These are phyloP conservation scores for Aulostomus chinensis DNA, from an alignment of 2,797 vertebrate species.

Conservation along the genomic window DNA sequence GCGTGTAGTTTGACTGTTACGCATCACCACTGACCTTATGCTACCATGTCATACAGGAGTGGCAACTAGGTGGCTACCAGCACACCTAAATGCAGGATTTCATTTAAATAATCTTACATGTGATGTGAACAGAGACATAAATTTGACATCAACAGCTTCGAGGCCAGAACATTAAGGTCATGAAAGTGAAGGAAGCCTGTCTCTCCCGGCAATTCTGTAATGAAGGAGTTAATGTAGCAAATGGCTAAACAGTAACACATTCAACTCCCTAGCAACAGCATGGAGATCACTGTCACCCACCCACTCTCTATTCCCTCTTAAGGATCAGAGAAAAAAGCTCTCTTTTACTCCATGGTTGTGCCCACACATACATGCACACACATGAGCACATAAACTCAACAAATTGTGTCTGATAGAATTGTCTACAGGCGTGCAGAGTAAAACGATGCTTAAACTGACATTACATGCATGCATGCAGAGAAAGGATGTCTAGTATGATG, in stretches of 20 bases:
- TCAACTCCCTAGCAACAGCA: conserved; percentile 45
- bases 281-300: conserved; percentile 29
- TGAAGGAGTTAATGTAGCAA: conserved; percentile 29
- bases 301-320: conserved; percentile 31
- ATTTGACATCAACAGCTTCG: neutral
- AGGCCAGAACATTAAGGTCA: conserved; percentile 9
- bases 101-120: too few species aligned
- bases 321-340: conserved; percentile 27
- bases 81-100: too few species aligned
- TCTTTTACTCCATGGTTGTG: conserved; percentile 12
- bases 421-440: too few species aligned
- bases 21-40: too few species aligned
- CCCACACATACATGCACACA: conserved; percentile 13
- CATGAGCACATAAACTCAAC: too few species aligned
- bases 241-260: conserved; percentile 28
- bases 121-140: neutral
- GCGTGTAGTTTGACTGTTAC: too few species aligned
- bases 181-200: neutral
- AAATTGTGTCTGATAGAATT: too few species aligned
- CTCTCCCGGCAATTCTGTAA: neutral
- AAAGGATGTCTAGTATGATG: too few species aligned
- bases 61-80: too few species aligned
- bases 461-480: too few species aligned
- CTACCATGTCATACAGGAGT: too few species aligned
- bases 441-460: too few species aligned